A percentile compares a stretch with the other conserved stretches of the same genome.
Evolutionary conservation across 2,113 vertebrate genomes (phyloP).

Genomic region (Damaliscus lunatus): DNA sequence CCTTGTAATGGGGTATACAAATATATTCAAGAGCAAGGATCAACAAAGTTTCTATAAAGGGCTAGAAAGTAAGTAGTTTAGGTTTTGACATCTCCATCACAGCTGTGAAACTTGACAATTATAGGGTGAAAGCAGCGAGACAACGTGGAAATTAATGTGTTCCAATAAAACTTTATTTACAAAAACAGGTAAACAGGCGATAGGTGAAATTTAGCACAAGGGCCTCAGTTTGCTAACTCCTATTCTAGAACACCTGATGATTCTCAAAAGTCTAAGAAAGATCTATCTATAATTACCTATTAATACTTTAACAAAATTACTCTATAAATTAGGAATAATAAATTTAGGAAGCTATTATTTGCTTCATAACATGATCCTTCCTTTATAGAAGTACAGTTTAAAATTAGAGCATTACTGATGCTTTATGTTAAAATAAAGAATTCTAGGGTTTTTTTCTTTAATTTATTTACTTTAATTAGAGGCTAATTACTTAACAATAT

Average conservation of each 20-base stretch:
- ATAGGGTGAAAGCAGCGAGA: not conserved
- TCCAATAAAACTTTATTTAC: not conserved
- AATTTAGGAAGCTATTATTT: not conserved
- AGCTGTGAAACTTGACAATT: not conserved
- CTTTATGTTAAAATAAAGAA: slow-evolving; percentile 17
- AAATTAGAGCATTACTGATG: not conserved
- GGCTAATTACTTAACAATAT: not conserved
- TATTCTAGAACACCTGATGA: not conserved
- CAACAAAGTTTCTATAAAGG: not conserved
- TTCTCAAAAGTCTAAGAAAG: not conserved
- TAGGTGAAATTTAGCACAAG: not conserved
- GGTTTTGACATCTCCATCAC: not conserved
- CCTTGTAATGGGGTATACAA: not conserved
- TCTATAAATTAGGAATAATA: not conserved
- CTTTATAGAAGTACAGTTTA: not conserved
- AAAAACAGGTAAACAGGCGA: not conserved
- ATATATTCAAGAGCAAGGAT: not conserved
- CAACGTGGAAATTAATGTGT: not conserved
- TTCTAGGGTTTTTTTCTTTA: not conserved
- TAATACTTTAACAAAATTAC: not conserved
- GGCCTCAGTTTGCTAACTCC: not conserved
- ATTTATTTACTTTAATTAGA: not conserved
- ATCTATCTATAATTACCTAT: not conserved
- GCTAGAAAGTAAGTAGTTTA: not conserved
- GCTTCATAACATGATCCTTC: not conserved